phyloP scores from a whole-genome alignment of 2,888 invertebrate species.

The Scaptomyza reducta region DNA sequence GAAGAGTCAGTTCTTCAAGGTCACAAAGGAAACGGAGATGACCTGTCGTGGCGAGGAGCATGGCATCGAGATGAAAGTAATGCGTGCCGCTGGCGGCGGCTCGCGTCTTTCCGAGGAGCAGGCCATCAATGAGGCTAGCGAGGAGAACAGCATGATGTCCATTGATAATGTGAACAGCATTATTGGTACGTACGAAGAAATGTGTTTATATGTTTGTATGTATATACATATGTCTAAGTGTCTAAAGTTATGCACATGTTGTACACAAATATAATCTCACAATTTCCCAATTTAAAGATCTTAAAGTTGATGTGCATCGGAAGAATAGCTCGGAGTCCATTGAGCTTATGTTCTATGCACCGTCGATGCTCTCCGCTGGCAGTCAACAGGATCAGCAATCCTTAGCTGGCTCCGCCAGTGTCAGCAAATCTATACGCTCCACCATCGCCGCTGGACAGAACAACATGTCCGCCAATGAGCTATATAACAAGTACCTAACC shows the following conservation, averaged over 20 bases:
- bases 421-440: conserved; percentile 77
- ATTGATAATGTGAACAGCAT: conserved; percentile 87
- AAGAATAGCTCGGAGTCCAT: conserved; percentile 96
- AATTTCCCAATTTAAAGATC: conserved; percentile 85
- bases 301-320: conserved; percentile 96
- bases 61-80: conserved; percentile 92
- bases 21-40: conserved; percentile 83
- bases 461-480: conserved; percentile 49
- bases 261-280: not conserved
- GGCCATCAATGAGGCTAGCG: conserved; percentile 84
- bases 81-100: conserved; percentile 85
- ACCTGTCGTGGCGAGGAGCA: conserved; percentile 88
- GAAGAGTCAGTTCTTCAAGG: conserved; percentile 85
- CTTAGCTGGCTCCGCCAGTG: conserved; percentile 72
- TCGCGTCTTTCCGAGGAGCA: conserved; percentile 88
- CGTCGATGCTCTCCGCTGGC: conserved; percentile 79
- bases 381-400: conserved; percentile 82
- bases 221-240: not conserved
- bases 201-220: not conserved
- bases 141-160: conserved; percentile 84
- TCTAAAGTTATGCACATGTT: not conserved
- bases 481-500: conserved; percentile 79
- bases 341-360: conserved; percentile 87
- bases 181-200: conserved; percentile 85
- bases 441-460: conserved; percentile 33